phyloP scores from a whole-genome alignment of 2,797 vertebrate species.

The Tragelaphus eurycerus region DNA sequence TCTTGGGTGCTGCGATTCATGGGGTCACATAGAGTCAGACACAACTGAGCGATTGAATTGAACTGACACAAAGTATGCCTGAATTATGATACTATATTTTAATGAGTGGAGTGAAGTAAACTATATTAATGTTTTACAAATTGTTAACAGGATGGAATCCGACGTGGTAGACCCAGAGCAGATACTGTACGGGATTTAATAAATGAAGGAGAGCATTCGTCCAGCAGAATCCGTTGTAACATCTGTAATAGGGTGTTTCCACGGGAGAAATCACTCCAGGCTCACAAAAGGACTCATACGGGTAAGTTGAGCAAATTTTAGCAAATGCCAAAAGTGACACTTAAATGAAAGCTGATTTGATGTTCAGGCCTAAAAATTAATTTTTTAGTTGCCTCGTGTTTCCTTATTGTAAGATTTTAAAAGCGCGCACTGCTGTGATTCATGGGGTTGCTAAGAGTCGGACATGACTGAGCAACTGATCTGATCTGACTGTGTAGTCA shows the following conservation, averaged over 20 bases:
- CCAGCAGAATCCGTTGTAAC: constrained; percentile 96
- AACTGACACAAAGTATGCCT: not conserved
- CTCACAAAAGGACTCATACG: constrained; percentile 98
- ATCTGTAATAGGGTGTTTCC: constrained; percentile 98
- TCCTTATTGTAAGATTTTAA: constrained; percentile 19
- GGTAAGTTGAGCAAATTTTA: constrained; percentile 82
- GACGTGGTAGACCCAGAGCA: constrained; percentile 94
- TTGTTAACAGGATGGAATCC: constrained; percentile 90
- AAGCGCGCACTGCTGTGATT: not conserved
- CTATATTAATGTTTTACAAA: constrained; percentile 21
- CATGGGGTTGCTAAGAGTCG: too few relatives aligned
- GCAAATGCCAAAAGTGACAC: not conserved
- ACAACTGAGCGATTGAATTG: not conserved
- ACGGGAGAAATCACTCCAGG: constrained; percentile 96
- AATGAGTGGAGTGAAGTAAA: not conserved
- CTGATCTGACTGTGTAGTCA: not conserved
- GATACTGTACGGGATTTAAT: constrained; percentile 97
- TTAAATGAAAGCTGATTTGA: not conserved
- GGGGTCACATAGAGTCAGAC: not conserved
- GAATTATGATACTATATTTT: not conserved
- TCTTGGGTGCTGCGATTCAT: accelerated
- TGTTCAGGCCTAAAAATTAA: not conserved
- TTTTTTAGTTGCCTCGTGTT: constrained; percentile 4
- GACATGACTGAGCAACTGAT: too few relatives aligned
- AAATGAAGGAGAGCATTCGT: constrained; percentile 94